Evolutionary conservation across 2,113 vertebrate genomes (phyloP).

Genomic region (Rhinolophus ferrumequinum): DNA sequence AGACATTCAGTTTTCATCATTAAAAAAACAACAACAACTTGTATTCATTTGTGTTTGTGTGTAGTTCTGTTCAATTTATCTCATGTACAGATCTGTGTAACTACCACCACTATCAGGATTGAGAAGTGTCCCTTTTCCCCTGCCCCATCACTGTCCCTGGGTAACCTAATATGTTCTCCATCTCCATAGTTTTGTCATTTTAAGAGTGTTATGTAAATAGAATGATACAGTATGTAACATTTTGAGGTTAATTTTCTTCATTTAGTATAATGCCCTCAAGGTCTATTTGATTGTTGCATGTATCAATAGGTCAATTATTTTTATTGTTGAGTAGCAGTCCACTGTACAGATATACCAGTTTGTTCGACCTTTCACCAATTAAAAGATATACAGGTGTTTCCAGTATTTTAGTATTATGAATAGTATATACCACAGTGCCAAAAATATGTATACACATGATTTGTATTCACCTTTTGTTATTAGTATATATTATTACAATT

Average conservation of each 20-base stretch:
- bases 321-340: neutral
- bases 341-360: neutral
- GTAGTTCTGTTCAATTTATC: neutral
- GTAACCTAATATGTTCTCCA: conserved; percentile 5
- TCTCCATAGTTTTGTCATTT: conserved; percentile 9
- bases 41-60: neutral
- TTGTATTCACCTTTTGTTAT: too few species aligned
- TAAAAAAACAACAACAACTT: neutral
- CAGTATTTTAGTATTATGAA: conserved; percentile 12
- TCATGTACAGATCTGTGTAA: neutral
- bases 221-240: neutral
- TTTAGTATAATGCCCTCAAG: neutral
- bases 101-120: neutral
- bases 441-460: too few species aligned
- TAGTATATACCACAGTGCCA: neutral
- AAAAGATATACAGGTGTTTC: neutral
- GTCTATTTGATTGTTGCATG: neutral
- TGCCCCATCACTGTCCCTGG: neutral
- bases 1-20: neutral
- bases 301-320: neutral
- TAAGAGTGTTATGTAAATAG: neutral
- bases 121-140: neutral
- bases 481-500: too few species aligned
- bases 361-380: neutral
- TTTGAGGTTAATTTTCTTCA: conserved; percentile 19